These are phyloP conservation scores for Hecatera dysodea DNA, from an alignment of 2,888 invertebrate species.

Conservation along the genomic window DNA sequence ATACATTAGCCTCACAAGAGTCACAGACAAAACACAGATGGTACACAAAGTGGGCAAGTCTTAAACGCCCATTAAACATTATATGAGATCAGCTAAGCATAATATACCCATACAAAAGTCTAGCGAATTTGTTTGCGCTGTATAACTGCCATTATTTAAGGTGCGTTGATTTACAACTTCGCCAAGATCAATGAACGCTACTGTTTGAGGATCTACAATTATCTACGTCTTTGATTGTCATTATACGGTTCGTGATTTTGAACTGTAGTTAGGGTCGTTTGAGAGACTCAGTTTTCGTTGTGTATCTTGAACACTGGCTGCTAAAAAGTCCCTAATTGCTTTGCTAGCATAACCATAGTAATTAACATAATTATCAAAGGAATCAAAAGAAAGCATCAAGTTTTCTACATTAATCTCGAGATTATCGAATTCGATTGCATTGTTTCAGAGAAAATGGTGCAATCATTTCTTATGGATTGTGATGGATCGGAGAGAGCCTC, in stretches of 20 bases:
- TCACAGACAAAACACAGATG: constrained; percentile 7
- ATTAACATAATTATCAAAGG: too few relatives aligned
- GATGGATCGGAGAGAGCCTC: not conserved
- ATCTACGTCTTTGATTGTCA: constrained; percentile 2
- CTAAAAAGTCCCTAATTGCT: not conserved
- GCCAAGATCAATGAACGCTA: constrained; percentile 11
- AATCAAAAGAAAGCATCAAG: not conserved
- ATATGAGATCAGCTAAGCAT: constrained; percentile 34
- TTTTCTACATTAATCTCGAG: not conserved
- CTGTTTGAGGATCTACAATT: not conserved
- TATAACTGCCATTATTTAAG: constrained; percentile 12
- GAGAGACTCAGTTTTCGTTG: not conserved
- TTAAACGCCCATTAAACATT: constrained; percentile 52
- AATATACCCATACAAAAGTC: constrained; percentile 3
- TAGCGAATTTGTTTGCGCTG: constrained; percentile 13
- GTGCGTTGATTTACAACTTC: constrained; percentile 32
- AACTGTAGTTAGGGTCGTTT: not conserved
- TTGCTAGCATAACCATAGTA: not conserved
- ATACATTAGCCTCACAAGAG: not conserved
- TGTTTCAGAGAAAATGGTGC: not conserved
- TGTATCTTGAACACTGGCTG: not conserved
- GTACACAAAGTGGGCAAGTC: constrained; percentile 14
- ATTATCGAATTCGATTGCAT: not conserved
- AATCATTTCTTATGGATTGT: not conserved
- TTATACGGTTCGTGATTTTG: constrained; percentile 8